Base-by-base conservation (phyloP, 35 echinoderm and acorn worm species). In the Chiridota heheva region DNA sequence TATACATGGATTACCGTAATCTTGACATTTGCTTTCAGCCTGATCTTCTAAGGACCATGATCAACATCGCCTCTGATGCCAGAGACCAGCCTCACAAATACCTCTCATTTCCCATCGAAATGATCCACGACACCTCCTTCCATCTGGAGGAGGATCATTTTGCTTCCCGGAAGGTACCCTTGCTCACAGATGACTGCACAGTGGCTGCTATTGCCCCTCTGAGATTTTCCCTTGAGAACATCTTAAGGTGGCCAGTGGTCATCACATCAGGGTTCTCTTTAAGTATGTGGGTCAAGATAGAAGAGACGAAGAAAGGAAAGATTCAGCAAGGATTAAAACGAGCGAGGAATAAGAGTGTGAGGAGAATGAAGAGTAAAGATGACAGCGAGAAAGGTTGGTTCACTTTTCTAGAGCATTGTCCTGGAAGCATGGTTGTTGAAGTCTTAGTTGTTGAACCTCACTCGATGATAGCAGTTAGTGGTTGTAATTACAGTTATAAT, bases 241-340 rank as follows among this genome's bases (percentile, higher is more conserved):
- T 70, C 55, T 33, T 90, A 3, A 42, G 40, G 20, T 96, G 93
- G 93, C 83, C 84, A 25, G 66, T 59, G 36, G 78, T 82, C 16
- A 29, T 82, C 1, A 72, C 35, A 10, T 90, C 90, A 72, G 88
- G 88, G 24, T 83, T 96, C 56, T 72, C 82, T 20, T 0, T 96
- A 26, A 81, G 87, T 4, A 49, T 90, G 61, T 96, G 93, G 93
- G 32, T 91, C 78, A 87, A 72, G 58, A 44, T 86, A 5, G 93
- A 96, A 10, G 93, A 90, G 35, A 72, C 34, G 83, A 76, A 62
- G 55, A 17, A 15, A 20, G 26, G 18, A 67, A 82, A 32, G 51
- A 82, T 60, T 30, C 62, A 34, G 17, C 24, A 36, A 16, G 20
- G 7, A 31, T n/a, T 74, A 47, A 74, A 74, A 44, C 43, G 70